These are phyloP conservation scores for Eupeodes luniger DNA, from an alignment of 2,888 invertebrate genomes.

Conservation along the genomic window DNA sequence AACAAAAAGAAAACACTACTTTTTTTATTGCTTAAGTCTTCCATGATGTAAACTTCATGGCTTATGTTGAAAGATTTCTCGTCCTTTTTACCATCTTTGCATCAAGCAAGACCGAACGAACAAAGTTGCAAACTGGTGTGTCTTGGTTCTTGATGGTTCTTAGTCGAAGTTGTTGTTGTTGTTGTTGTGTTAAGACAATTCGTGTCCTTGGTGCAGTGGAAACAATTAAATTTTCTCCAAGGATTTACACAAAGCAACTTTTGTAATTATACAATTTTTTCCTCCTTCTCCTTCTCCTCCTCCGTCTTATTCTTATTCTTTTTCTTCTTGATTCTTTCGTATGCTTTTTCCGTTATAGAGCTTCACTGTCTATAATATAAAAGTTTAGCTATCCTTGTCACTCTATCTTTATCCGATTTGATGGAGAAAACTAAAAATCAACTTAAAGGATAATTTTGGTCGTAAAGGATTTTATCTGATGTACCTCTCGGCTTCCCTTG, in stretches of 20 bases:
- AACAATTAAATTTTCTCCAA: slow-evolving; percentile 61
- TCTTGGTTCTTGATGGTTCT: too few species aligned
- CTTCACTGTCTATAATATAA: background rate
- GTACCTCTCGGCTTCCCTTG: background rate
- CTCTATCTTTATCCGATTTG: slow-evolving; percentile 18
- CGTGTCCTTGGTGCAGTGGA: slow-evolving; percentile 64
- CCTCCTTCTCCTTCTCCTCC: too few species aligned
- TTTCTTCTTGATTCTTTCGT: background rate
- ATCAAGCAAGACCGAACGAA: slow-evolving; percentile 12
- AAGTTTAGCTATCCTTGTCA: background rate
- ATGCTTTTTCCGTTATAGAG: background rate
- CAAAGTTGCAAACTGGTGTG: background rate
- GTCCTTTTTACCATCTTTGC: background rate
- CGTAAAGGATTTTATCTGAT: slow-evolving; percentile 24
- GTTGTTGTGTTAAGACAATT: slow-evolving; percentile 44
- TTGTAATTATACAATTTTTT: slow-evolving; percentile 65
- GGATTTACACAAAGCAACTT: slow-evolving; percentile 63
- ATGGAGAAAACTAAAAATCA: slow-evolving; percentile 61
- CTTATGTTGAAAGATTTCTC: slow-evolving; percentile 26
- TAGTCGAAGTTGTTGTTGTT: background rate
- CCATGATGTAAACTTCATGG: slow-evolving; percentile 3
- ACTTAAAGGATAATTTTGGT: slow-evolving; percentile 56
- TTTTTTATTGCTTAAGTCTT: slow-evolving; percentile 19
- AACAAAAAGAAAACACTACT: background rate
- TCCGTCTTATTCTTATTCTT: too few species aligned